phyloP scores from a whole-genome alignment of 2,113 vertebrate genomes.

The Hylia prasina region DNA sequence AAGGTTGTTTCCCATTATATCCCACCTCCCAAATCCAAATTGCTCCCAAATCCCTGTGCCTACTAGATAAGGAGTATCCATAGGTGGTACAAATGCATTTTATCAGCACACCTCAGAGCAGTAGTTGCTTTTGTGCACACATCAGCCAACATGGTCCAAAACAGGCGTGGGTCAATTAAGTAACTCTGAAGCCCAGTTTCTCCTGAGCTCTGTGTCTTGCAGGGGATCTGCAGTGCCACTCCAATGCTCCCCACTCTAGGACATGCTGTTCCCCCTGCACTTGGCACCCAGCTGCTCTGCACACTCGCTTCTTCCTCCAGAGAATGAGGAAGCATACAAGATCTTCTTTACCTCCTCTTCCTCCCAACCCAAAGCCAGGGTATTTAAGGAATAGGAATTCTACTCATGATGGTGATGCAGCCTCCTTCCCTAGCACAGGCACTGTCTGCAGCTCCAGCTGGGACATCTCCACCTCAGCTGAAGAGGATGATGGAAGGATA shows the following conservation, averaged over 20 bases:
- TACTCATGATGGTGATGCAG: neutral
- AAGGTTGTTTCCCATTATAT: rapidly evolving
- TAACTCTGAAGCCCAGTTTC: neutral
- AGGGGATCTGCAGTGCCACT: neutral
- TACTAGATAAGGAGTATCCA: neutral
- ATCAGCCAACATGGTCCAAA: neutral
- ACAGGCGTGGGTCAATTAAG: neutral
- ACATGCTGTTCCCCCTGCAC: neutral
- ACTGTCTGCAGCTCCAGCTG: neutral
- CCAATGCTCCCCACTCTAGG: neutral
- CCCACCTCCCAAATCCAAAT: neutral
- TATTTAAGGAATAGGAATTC: neutral
- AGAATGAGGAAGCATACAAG: neutral
- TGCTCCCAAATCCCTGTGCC: neutral
- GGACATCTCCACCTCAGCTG: neutral
- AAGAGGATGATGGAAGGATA: neutral
- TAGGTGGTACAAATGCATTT: neutral
- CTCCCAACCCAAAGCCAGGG: neutral
- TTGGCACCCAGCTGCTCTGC: neutral
- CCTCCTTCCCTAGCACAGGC: neutral
- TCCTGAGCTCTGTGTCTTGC: neutral
- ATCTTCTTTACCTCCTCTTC: neutral
- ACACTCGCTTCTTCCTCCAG: neutral
- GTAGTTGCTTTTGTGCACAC: neutral
- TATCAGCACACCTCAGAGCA: neutral